Percentiles rank a stretch among this genome's conserved stretches.
Conservation (phyloP, 2,888 invertebrate genomes). For the Polymixis lichenea region DNA sequence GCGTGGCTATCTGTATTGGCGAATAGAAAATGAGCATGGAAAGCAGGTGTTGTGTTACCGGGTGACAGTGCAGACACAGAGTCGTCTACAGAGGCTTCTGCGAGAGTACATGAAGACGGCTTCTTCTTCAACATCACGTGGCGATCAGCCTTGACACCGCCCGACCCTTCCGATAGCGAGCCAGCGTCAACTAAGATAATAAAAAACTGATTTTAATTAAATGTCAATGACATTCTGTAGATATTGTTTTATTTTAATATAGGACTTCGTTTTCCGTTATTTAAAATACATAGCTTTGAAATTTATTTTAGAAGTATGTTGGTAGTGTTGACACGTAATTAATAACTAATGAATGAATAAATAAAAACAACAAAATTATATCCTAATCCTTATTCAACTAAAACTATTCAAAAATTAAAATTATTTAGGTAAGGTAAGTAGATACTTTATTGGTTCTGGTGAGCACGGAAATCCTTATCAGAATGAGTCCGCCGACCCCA, state of each 20-base stretch:
- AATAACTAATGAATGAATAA: too few species aligned
- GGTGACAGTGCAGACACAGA: slow-evolving; percentile 84
- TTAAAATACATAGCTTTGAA: neutral
- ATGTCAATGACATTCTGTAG: slow-evolving; percentile 10
- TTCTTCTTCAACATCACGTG: neutral
- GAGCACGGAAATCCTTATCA: neutral
- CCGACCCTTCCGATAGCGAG: neutral
- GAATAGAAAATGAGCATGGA: slow-evolving; percentile 80
- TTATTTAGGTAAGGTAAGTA: neutral
- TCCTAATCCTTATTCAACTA: too few species aligned
- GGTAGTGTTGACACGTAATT: too few species aligned
- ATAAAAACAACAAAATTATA: too few species aligned
- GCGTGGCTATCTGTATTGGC: slow-evolving; percentile 82
- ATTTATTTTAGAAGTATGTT: too few species aligned
- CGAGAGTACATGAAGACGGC: slow-evolving; percentile 66
- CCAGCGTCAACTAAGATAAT: neutral
- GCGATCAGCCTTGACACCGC: slow-evolving; percentile 14
- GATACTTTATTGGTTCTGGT: neutral
- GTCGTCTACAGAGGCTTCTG: slow-evolving; percentile 74
- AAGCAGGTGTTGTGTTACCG: slow-evolving; percentile 81
- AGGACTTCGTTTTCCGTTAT: neutral
- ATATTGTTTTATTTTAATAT: slow-evolving; percentile 4
- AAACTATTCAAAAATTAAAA: too few species aligned
- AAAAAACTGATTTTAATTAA: slow-evolving; percentile 18
- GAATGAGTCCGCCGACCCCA: neutral